These are phyloP conservation scores for Eleutherodactylus coqui DNA, from an alignment of 2,797 vertebrate genomes.

Conservation along the genomic window DNA sequence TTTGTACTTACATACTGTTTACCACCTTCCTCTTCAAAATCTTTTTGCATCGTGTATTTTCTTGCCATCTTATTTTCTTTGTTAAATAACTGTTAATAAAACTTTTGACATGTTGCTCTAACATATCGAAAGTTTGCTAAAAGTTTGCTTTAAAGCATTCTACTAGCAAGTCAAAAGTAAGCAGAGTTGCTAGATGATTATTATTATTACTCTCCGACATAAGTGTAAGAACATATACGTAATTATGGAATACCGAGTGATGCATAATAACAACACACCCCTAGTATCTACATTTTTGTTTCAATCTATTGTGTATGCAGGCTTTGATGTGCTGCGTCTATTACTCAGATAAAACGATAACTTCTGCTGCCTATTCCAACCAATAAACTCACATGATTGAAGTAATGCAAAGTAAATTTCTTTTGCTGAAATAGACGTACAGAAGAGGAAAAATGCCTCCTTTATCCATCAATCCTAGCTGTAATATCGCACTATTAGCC, in stretches of 20 bases:
- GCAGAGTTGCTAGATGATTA: not conserved
- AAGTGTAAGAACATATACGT: not conserved
- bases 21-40: not conserved
- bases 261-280: not conserved
- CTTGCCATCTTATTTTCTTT: not conserved
- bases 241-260: not conserved
- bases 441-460: not conserved
- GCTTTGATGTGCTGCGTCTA: conserved; percentile 2
- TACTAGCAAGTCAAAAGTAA: not conserved
- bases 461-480: conserved; percentile 13
- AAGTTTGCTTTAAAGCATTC: too few species aligned
- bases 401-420: conserved; percentile 9
- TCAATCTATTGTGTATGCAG: not conserved
- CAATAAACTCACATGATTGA: not conserved
- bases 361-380: not conserved
- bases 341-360: not conserved
- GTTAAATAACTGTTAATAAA: too few species aligned
- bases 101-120: too few species aligned
- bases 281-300: not conserved
- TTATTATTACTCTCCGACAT: not conserved
- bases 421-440: not conserved
- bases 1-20: not conserved
- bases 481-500: not conserved
- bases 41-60: too few species aligned
- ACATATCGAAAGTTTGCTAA: too few species aligned